Base-by-base conservation (phyloP, 2,888 invertebrate genomes). In the Tanytarsus gracilentus region DNA sequence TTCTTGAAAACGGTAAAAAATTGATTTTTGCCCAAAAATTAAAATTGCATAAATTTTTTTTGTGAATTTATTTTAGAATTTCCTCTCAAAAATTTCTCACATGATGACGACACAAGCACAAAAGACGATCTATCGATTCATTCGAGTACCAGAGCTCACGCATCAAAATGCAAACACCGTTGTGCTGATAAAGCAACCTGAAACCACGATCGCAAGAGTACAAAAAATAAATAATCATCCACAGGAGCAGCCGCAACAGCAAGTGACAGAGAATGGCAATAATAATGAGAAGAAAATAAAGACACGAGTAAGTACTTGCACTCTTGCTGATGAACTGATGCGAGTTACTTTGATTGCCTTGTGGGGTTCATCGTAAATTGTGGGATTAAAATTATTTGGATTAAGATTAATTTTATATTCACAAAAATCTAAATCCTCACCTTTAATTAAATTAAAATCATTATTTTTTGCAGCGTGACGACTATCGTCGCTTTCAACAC, bases 51-150 rank as follows among this genome's bases (percentile, higher is more conserved):
- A n/a, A n/a, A n/a, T n/a, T n/a, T n/a, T n/a, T 40, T 40, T 40
- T 4, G 4, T 26, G 50, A 50, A 50, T 30, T 30, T 30, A 30
- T 8, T 44, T 44, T 16, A 21, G 16, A 44, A 9, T 39, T 26
- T 55, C 39, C 9, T 39, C 39, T n/a, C 25, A 55, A 40, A 36
- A 16, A 36, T 36, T 16, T 14, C 36, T 14, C 36, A 36, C n/a
- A 14, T 55, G 21, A 58, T 58, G 25, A 40, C 58, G 23, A 23
- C 40, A n/a, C 58, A 58, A 40, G 29, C 44, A 58, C 58, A 44
- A 44, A 58, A 58, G 30, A 21, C 58, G n/a, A 40, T 58, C 27
- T 58, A 58, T 48, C 58, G 58, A 5, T 58, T 58, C 21, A 58
- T 58, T 44, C 58, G 58, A 7, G 58, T 58, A 29, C 58, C 58